phyloP scores from a whole-genome alignment of 2,797 vertebrate genomes.

The Myioborus miniatus region DNA sequence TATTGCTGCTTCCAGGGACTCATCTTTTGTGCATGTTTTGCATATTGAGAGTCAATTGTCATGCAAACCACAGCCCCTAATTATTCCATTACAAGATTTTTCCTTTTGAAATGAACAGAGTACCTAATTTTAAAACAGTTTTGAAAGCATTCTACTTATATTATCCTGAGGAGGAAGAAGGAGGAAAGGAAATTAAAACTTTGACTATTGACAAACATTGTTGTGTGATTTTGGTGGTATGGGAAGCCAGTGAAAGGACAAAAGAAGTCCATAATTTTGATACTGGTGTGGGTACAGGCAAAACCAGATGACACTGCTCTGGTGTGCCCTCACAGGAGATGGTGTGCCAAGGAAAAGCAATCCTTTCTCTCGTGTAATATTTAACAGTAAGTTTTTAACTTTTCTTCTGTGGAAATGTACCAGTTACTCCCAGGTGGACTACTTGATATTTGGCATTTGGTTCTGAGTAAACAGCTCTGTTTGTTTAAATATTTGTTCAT shows the following conservation, averaged over 20 bases:
- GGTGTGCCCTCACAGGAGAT: neutral
- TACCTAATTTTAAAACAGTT: neutral
- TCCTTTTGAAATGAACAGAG: neutral
- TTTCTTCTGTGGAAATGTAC: neutral
- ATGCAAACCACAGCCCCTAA: neutral
- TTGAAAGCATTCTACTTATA: neutral
- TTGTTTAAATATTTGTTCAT: neutral
- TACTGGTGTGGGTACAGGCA: neutral
- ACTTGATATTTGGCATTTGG: neutral
- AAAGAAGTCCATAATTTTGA: neutral
- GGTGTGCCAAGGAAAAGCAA: neutral
- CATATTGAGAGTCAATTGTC: neutral
- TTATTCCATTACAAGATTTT: constrained; percentile 7
- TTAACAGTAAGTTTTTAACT: neutral
- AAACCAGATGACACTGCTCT: neutral
- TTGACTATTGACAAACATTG: neutral
- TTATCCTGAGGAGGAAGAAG: neutral
- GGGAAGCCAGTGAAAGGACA: neutral
- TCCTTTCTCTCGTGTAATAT: neutral
- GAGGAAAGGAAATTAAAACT: neutral
- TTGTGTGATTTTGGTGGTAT: neutral
- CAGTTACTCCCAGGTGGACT: neutral
- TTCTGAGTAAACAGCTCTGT: neutral
- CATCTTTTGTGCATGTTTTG: neutral
- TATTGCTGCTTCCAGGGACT: neutral